A percentile compares a stretch with the other conserved stretches of the same genome.
phyloP scores from a whole-genome alignment of 2,888 invertebrate genomes.

The Xanthia icteritia region DNA sequence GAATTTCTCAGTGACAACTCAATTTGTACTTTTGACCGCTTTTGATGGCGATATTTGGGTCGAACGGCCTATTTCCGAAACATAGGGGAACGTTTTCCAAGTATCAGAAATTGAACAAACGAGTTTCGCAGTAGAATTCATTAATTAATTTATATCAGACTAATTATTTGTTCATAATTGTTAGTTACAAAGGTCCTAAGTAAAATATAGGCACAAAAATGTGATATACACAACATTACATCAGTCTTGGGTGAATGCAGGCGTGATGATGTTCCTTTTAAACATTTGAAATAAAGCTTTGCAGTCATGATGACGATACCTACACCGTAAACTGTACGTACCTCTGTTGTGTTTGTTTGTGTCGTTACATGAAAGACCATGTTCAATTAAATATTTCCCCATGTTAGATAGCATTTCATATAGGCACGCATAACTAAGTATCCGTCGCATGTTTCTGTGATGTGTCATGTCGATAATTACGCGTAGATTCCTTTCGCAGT shows the following conservation, averaged over 20 bases:
- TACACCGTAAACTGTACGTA: no score
- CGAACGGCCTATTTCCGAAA: background rate
- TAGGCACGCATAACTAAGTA: background rate
- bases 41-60: background rate
- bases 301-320: background rate
- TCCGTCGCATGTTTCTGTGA: background rate
- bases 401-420: background rate
- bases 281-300: background rate
- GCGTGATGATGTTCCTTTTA: background rate
- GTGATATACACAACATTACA: background rate
- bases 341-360: no score
- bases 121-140: background rate
- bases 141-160: background rate
- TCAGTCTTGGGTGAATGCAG: background rate
- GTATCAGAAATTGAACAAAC: background rate
- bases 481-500: no score
- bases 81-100: background rate
- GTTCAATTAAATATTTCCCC: background rate
- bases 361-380: background rate
- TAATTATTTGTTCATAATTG: background rate
- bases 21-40: background rate
- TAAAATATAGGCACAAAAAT: background rate
- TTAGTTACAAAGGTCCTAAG: background rate
- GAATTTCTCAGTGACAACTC: background rate
- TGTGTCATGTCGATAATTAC: background rate